A percentile compares a stretch with the other conserved stretches of the same genome.
Evolutionary conservation across 2,113 vertebrate species (phyloP).

Genomic region (Callospermophilus lateralis): DNA sequence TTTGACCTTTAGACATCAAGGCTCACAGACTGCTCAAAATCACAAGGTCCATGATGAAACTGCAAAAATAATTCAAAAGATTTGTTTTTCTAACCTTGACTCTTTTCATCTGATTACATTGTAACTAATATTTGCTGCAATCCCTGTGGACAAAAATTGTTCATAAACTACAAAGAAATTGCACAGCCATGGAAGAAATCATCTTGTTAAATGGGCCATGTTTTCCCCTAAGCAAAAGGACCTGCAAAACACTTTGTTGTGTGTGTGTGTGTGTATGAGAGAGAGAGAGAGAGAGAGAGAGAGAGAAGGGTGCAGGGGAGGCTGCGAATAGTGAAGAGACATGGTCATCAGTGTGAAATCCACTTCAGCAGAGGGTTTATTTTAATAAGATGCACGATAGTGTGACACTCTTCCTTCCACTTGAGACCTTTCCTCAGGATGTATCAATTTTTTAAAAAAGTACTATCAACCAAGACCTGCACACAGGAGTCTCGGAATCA

Average conservation of each 20-base stretch:
- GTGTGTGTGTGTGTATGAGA: too few species aligned
- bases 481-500: fast-evolving
- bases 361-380: not conserved
- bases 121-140: slow-evolving; percentile 62
- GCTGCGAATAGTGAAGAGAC: not conserved
- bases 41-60: slow-evolving; percentile 45
- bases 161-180: slow-evolving; percentile 67
- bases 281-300: not conserved
- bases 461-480: not conserved
- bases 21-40: not conserved
- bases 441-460: not conserved
- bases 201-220: slow-evolving; percentile 47
- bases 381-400: not conserved
- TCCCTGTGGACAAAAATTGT: slow-evolving; percentile 60
- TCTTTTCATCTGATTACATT: slow-evolving; percentile 45
- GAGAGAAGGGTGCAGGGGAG: too few species aligned
- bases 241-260: not conserved
- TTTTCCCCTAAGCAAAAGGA: not conserved
- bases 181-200: slow-evolving; percentile 62
- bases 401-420: not conserved
- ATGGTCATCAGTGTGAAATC: too few species aligned
- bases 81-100: slow-evolving; percentile 47
- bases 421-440: not conserved
- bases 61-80: slow-evolving; percentile 45
- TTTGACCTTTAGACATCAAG: slow-evolving; percentile 35